Evolutionary conservation across 2,888 invertebrate genomes (phyloP).

Genomic region (Idaea biselata): DNA sequence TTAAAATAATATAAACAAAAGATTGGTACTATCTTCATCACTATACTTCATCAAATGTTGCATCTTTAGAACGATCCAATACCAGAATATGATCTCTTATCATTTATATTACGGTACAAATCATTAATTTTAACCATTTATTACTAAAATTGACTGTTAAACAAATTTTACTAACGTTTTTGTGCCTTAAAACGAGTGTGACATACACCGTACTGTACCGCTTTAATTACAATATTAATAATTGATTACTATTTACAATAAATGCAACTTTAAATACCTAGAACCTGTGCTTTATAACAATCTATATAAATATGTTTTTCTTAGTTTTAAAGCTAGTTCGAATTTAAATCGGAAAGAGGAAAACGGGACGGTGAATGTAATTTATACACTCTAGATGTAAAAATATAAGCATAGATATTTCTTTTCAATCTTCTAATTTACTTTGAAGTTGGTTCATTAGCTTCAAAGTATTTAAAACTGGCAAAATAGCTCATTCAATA

Average conservation of each 20-base stretch:
- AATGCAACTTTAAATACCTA: slow-evolving; percentile 76
- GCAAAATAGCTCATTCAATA: neutral
- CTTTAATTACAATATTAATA: slow-evolving; percentile 60
- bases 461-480: neutral
- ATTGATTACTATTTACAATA: slow-evolving; percentile 75
- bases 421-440: slow-evolving; percentile 4
- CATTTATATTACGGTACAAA: slow-evolving; percentile 58
- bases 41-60: slow-evolving; percentile 13
- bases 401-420: slow-evolving; percentile 57
- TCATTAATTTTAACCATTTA: slow-evolving; percentile 56
- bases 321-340: slow-evolving; percentile 73
- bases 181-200: slow-evolving; percentile 81
- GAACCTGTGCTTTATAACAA: slow-evolving; percentile 79
- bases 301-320: slow-evolving; percentile 77
- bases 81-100: slow-evolving; percentile 32
- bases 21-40: neutral
- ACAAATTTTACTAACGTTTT: slow-evolving; percentile 73
- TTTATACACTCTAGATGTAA: slow-evolving; percentile 60
- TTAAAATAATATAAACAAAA: slow-evolving; percentile 11
- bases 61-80: slow-evolving; percentile 31
- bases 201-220: slow-evolving; percentile 70
- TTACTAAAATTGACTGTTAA: slow-evolving; percentile 77
- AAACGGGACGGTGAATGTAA: slow-evolving; percentile 78
- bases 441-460: neutral
- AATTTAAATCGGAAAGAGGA: slow-evolving; percentile 71